Evolutionary conservation across 2,888 invertebrate genomes (phyloP).

Genomic region (Sesamia inferens): DNA sequence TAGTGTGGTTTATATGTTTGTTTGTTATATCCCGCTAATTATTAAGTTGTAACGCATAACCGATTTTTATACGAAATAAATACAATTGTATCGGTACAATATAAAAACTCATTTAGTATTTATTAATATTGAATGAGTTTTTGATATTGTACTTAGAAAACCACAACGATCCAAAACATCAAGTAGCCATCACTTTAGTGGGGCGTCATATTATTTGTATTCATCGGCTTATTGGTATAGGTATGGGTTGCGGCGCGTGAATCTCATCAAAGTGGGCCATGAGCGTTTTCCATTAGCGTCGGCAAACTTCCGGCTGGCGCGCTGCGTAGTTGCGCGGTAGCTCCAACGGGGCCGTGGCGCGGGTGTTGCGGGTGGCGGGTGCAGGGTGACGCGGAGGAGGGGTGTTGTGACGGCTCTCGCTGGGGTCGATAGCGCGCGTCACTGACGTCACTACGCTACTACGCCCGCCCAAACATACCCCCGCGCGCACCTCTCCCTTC

Average conservation of each 20-base stretch:
- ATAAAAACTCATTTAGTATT: too few relatives aligned
- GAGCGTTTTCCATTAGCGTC: conserved; percentile 82
- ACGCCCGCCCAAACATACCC: conserved; percentile 88
- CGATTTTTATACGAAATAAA: too few relatives aligned
- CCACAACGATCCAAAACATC: conserved; percentile 43
- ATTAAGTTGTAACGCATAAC: too few relatives aligned
- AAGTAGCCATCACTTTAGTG: conserved; percentile 46
- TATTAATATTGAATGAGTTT: background rate
- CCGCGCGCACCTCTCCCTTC: conserved; percentile 75
- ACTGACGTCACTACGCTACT: conserved; percentile 89
- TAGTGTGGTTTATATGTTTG: too few relatives aligned
- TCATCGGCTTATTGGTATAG: conserved; percentile 46
- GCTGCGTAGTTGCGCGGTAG: conserved; percentile 82
- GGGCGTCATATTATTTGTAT: conserved; percentile 60
- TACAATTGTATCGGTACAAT: too few relatives aligned
- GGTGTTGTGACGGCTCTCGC: conserved; percentile 85
- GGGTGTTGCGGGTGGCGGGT: conserved; percentile 53
- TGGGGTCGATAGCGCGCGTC: conserved; percentile 85
- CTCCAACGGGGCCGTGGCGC: conserved; percentile 57
- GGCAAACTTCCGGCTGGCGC: conserved; percentile 83
- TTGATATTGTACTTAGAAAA: background rate
- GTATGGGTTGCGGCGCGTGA: conserved; percentile 62
- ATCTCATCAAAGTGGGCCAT: conserved; percentile 74
- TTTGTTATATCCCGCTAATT: too few relatives aligned
- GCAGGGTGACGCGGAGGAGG: conserved; percentile 70